Percentiles rank a stretch among this genome's conserved stretches.
phyloP scores from a whole-genome alignment of 2,797 vertebrate genomes.

The Aselliscus stoliczkanus region DNA sequence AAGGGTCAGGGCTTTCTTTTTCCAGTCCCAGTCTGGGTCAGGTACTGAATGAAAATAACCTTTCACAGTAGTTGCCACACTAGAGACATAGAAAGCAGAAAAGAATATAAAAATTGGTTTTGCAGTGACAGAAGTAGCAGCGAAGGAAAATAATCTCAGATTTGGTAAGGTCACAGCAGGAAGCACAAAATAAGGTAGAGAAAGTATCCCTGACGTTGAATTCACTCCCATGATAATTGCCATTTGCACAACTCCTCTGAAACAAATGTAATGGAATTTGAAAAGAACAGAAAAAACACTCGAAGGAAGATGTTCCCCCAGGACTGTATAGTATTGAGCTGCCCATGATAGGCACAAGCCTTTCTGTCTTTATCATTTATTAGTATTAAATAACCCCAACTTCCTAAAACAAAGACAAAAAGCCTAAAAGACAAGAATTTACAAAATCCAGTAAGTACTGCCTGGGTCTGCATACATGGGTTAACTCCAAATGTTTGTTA shows the following conservation, averaged over 20 bases:
- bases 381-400: not conserved
- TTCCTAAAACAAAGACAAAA: not conserved
- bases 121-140: not conserved
- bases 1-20: not conserved
- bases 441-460: not conserved
- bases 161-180: not conserved
- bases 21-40: not conserved
- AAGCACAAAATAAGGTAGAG: not conserved
- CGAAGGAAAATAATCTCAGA: not conserved
- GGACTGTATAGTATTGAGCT: not conserved
- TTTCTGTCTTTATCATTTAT: not conserved
- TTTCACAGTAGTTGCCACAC: not conserved
- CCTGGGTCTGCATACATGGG: not conserved
- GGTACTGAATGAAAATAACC: not conserved
- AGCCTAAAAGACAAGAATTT: not conserved
- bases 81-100: not conserved
- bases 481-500: not conserved
- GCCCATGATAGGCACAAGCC: not conserved
- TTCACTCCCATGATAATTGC: not conserved
- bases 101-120: not conserved
- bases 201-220: not conserved
- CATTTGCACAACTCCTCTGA: not conserved
- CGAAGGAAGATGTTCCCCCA: not conserved
- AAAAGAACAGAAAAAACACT: not conserved
- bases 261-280: not conserved